Base-by-base conservation (phyloP, 2,113 vertebrate species). In the Rhinogobius similis region DNA sequence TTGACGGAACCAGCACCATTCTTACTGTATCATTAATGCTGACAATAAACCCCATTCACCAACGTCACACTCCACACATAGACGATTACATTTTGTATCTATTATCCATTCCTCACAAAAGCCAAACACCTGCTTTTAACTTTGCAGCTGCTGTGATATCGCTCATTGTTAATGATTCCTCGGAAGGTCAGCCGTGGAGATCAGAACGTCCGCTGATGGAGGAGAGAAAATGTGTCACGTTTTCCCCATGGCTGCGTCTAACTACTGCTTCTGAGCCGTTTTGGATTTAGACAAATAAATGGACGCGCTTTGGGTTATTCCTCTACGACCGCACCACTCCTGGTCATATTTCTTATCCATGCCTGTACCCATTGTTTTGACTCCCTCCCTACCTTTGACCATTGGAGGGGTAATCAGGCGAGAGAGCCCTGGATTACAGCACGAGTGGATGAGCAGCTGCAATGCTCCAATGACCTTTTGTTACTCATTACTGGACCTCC, bases 391-490 rank as follows among this genome's bases (percentile, higher is more conserved):
- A 89, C 89, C 89, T 92, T 92, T 91, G 91, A 92, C 89, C 90
- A 90, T 91, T 89, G 89, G 77, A 82, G 79, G 76, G 87, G 91
- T 92, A 93, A 93, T 93, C 92, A 91, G 88, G 86, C 92, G 84
- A 91, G 87, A 92, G 82, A 79, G 81, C 83, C 68, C 76, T 86
- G 91, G 81, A 92, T 91, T 93, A 93, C 77, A 56, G 84, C 86
- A 92, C 85, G 89, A 92, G 81, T 92, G 90, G 91, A 90, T 90
- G 90, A 93, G 88, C 93, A 92, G 90, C 90, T 87, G 90, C 84
- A 91, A 93, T 92, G 91, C 89, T 93, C 90, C 86, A 87, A 82
- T 93, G 92, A 93, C 91, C 91, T 92, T 92, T 93, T 91, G 86
- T 87, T 88, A 88, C 90, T 91, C 90, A 91, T 93, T 92, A 92